Evolutionary conservation across 2,113 vertebrate species (phyloP).

Genomic region (Hystrix brachyura): DNA sequence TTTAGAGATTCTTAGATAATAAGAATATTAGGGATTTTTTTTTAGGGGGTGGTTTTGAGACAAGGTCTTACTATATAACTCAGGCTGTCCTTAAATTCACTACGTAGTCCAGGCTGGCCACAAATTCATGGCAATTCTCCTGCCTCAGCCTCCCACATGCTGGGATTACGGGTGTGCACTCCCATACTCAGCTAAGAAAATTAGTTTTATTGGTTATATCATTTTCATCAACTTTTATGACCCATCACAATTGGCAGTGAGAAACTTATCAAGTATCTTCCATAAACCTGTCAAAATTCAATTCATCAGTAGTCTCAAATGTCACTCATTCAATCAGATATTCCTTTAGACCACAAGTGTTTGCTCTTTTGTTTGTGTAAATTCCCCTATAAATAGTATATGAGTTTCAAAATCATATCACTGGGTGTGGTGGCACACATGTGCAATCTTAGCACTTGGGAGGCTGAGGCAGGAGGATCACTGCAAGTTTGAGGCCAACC

Average conservation of each 20-base stretch:
- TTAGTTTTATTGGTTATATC: background rate
- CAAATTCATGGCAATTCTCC: too few relatives aligned
- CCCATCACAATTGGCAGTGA: background rate
- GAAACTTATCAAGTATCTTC: background rate
- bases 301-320: background rate
- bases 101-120: too few relatives aligned
- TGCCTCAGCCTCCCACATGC: too few relatives aligned
- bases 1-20: background rate
- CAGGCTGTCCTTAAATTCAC: too few relatives aligned
- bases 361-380: background rate
- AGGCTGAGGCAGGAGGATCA: too few relatives aligned
- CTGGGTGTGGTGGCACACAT: too few relatives aligned
- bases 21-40: background rate
- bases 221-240: slow-evolving; percentile 40
- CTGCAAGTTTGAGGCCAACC: too few relatives aligned
- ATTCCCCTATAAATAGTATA: background rate
- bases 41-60: too few relatives aligned
- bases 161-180: too few relatives aligned
- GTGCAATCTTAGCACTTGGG: too few relatives aligned
- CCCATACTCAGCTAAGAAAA: background rate
- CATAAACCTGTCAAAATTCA: background rate
- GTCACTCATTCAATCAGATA: background rate
- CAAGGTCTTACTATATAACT: too few relatives aligned
- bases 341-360: background rate
- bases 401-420: too few relatives aligned